Conservation (phyloP, 2,797 vertebrate genomes). For the Eurystomus glaucurus region DNA sequence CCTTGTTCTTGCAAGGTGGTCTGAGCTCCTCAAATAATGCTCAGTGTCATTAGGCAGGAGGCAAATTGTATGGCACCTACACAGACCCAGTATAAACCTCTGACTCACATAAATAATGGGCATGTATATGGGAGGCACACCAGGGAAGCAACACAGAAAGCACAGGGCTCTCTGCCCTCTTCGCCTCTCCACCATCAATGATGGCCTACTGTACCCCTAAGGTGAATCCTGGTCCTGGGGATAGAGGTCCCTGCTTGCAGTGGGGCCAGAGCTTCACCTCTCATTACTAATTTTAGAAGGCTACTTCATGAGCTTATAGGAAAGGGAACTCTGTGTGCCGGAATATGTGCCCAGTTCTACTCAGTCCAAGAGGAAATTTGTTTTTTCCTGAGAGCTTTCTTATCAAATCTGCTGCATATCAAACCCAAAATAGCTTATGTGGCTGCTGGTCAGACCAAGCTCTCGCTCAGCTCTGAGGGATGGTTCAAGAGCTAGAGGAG, state of each 20-base stretch:
- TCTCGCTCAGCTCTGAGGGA: not conserved
- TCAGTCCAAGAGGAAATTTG: slow-evolving; percentile 71
- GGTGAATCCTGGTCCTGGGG: not conserved
- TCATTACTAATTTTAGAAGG: slow-evolving; percentile 70
- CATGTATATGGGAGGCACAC: not conserved
- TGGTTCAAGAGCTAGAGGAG: not conserved
- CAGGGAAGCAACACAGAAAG: not conserved
- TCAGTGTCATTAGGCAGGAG: not conserved
- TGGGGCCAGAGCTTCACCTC: not conserved
- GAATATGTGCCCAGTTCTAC: slow-evolving; percentile 50
- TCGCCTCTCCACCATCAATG: not conserved
- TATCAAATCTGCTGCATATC: slow-evolving; percentile 71
- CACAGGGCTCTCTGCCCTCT: not conserved
- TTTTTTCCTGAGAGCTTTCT: slow-evolving; percentile 74
- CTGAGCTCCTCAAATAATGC: not conserved
- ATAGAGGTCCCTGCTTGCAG: not conserved
- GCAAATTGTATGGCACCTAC: not conserved
- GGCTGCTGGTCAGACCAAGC: not conserved
- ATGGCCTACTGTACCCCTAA: not conserved
- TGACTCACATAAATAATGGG: not conserved
- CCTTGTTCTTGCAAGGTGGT: accelerated
- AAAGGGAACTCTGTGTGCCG: slow-evolving; percentile 63
- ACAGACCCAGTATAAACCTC: not conserved
- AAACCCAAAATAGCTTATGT: slow-evolving; percentile 56
- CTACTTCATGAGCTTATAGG: slow-evolving; percentile 31